Percentiles rank a stretch among this genome's conserved stretches.
Conservation (phyloP, 2,888 invertebrate species). For the Camponotus fellah region DNA sequence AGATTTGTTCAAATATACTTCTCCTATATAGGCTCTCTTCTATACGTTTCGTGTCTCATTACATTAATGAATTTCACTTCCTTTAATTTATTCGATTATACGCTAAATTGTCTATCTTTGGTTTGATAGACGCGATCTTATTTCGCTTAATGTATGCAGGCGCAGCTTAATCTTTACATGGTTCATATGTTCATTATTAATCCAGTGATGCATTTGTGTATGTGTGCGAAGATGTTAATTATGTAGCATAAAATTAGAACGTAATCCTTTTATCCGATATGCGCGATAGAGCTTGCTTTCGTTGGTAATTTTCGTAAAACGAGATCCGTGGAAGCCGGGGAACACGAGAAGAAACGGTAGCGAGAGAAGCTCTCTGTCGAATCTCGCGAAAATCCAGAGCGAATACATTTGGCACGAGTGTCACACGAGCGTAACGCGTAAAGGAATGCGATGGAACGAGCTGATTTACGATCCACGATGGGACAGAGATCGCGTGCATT, state of each 20-base stretch:
- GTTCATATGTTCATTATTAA: conserved; percentile 12
- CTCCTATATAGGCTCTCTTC: not conserved
- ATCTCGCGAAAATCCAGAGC: conserved; percentile 31
- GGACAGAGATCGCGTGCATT: conserved; percentile 46
- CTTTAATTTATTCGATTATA: not conserved
- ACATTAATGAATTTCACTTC: not conserved
- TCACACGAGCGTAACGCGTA: conserved; percentile 25
- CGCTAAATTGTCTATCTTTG: not conserved
- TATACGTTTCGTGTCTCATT: not conserved
- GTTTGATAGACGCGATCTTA: not conserved
- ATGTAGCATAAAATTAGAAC: conserved; percentile 11
- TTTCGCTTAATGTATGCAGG: too few species aligned
- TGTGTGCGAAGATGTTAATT: conserved; percentile 3
- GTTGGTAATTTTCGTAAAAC: conserved; percentile 19
- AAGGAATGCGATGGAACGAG: conserved; percentile 54
- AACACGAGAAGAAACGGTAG: not conserved
- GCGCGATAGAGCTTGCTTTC: not conserved
- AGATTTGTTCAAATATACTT: not conserved
- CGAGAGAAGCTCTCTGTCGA: conserved; percentile 1
- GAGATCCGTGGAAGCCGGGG: not conserved
- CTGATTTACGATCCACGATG: conserved; percentile 62
- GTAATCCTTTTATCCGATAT: not conserved
- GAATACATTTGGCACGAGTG: conserved; percentile 64
- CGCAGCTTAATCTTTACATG: not conserved
- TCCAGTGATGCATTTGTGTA: not conserved